These are phyloP conservation scores for Tribolium madens DNA, from an alignment of 1,140 invertebrate genomes.

Conservation along the genomic window DNA sequence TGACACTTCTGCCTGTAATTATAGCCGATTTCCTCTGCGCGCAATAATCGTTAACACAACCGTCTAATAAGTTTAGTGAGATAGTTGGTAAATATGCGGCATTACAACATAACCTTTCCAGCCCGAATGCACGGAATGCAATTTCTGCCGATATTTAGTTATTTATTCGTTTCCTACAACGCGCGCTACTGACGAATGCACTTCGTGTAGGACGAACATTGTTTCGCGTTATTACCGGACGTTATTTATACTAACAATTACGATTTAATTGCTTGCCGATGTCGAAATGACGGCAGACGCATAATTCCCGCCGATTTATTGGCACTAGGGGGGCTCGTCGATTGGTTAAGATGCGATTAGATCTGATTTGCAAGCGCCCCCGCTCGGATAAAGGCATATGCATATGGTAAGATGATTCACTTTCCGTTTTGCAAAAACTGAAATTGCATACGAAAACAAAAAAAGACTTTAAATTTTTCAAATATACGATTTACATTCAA, in stretches of 20 bases:
- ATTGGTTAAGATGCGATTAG: neutral
- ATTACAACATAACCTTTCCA: conserved; percentile 36
- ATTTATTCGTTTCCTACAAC: conserved; percentile 25
- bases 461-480: neutral
- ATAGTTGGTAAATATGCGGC: conserved; percentile 30
- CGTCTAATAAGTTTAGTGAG: conserved; percentile 24
- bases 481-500: no score
- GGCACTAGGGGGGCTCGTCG: neutral
- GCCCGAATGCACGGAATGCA: conserved; percentile 26
- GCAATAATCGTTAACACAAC: neutral
- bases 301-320: neutral
- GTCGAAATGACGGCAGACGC: conserved; percentile 17
- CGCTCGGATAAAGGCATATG: neutral
- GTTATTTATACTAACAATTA: conserved; percentile 33
- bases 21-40: conserved; percentile 1
- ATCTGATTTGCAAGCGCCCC: neutral
- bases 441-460: neutral
- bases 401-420: neutral
- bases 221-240: conserved; percentile 27
- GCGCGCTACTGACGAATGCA: conserved; percentile 18
- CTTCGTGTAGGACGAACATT: conserved; percentile 28
- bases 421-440: neutral
- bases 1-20: conserved; percentile 18
- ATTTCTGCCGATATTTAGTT: conserved; percentile 37
- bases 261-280: conserved; percentile 23